Evolutionary conservation across 2,113 vertebrate species (phyloP), one percentile per base, ranked within the genome.

Genomic region (Chrysemys picta): DNA sequence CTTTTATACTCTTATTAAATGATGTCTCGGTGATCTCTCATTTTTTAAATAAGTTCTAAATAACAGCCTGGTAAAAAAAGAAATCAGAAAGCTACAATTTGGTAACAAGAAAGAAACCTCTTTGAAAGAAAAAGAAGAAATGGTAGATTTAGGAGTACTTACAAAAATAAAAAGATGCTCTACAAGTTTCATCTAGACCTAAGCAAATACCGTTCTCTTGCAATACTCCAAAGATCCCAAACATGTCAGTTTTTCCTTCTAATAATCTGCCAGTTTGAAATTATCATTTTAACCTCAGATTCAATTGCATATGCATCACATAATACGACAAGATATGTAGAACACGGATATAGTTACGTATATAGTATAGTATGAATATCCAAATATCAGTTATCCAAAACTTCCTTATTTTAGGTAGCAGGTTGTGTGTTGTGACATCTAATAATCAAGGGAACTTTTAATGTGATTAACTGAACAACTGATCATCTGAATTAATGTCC

Each of bases 371-470:
- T 9, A 53, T 1, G 89, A 81, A 93, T 91, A 87, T 56, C 81
- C 6, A 8, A 88, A 56, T 19, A 25, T 89, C 84, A 85, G 62
- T 35, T 91, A 81, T 42, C 79, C 88, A 72, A 50, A 94, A 88
- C 4, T 53, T 84, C 91, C 82, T 59, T 59, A 13, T 59, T 31
- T 59, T 59, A 59, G 57, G 27, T 59, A 11, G 25, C 56, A 57
- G 79, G 42, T 54, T 54, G 5, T 75, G 21, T 75, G 62, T 54
- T 83, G 53, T 90, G 78, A 35, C 85, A 96, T 52, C 83, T 54
- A 81, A 91, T 90, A 89, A 87, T 91, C 93, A 92, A 31, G 89
- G 88, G 96, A 97, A 92, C 95, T 94, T 96, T 96, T 95, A 96
- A 94, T 9, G 2, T 92, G 91, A 96, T 95, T 97, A 95, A 96